Evolutionary conservation across 2,113 vertebrate species (phyloP), one percentile per base, ranked within the genome.

Genomic region (Scomber scombrus): DNA sequence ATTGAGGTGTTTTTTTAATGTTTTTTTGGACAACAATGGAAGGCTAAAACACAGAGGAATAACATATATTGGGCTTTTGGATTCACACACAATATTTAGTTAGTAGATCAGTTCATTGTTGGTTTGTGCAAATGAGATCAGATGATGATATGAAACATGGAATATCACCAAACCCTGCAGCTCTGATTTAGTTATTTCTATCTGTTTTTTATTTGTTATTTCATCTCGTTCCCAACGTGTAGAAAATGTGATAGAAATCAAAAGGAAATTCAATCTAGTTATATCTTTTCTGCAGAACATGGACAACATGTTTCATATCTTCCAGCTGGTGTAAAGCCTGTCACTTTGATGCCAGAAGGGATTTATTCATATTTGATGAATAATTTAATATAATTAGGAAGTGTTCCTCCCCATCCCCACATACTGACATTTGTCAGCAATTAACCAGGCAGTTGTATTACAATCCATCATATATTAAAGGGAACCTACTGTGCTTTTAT

Each of bases 291-390:
- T 21, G n/a, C 45, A 67, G 9, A 61, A 55, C 43, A 51, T 1
- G 16, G 23, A 71, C 67, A 49, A 14, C n/a, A 5, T 64, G 15
- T 52, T 51, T 58, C 45, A n/a, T 13, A 9, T 55, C 21, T 62
- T 64, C 75, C 75, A 70, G 75, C 71, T 79, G 76, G 70, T 79
- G 31, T 51, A 72, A 34, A 61, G 56, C 45, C 58, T 68, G 73
- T 81, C 19, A 58, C 54, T 72, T 77, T 43, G 15, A 49, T 69
- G 63, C 78, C 69, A 40, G 18, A 56, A 56, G 63, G 67, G 50
- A 71, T 77, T 65, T 60, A 60, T 71, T 70, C 58, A 66, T 58
- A 71, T 71, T 56, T 56, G 31, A 84, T 84, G 21, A 84, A 75
- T 84, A 69, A 82, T 67, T 65, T 5, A 82, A 65, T 65, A 26